Evolutionary conservation across 2,113 vertebrate genomes (phyloP), one percentile per base, ranked within the genome.

Genomic region (Chloroceryle aenea): DNA sequence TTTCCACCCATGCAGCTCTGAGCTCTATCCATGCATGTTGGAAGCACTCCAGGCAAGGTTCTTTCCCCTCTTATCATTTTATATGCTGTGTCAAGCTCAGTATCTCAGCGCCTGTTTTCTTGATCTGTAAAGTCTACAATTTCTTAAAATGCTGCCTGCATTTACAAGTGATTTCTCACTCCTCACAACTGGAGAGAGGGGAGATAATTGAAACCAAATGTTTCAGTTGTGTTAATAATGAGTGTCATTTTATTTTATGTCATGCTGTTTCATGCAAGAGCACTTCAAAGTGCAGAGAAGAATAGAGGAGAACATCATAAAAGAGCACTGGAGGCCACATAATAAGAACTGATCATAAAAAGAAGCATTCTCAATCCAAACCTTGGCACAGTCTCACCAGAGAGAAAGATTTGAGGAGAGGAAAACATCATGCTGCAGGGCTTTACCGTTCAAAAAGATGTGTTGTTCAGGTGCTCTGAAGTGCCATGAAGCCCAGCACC

Each of bases 281-380:
- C 55, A 89, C 94, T 96, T 97, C 95, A 91, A 95, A 97, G 95
- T 59, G 18, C 43, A 76, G 47, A 93, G 88, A 96, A 96, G 87
- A 97, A 95, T 92, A 85, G 87, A 85, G 32, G 34, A 96, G 71
- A 95, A 81, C 83, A 87, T 38, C 61, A 85, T 59, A 94, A 95
- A 95, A 93, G 73, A 95, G 61, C 82, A 84, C 58, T 78, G 69
- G 52, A 53, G 87, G 75, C 74, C 78, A 69, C 72, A 87, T 89
- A 87, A 76, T 69, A 71, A 85, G 76, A 94, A 58, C 27, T 1
- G 22, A 91, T 91, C 93, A 87, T 63, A 85, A 95, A 92, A 67
- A 87, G 43, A 90, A 76, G 4, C 7, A 25, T 45, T 91, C 43
- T 73, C 29, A 56, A 47, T 67, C 55, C 43, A 74, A 82, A 81